Evolutionary conservation across 2,797 vertebrate genomes (phyloP), one percentile per base, ranked within the genome.

Genomic region (Catamblyrhynchus diadema): DNA sequence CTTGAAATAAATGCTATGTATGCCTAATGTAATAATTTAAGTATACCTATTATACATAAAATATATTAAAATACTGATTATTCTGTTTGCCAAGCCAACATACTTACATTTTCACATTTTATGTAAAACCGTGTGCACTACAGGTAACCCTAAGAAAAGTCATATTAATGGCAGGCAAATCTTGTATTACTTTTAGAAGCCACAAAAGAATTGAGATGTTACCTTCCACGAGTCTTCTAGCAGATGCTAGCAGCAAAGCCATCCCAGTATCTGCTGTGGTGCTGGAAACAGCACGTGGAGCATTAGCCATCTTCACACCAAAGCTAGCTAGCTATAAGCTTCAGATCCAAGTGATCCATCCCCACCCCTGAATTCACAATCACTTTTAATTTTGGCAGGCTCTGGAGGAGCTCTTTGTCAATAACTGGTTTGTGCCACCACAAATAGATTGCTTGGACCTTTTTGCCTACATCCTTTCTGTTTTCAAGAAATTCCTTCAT

Each of bases 191-290:
- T 60, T 92, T 72, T 62, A 59, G 65, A 64, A 89, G 50, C 14
- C 51, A 44, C 24, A 54, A 30, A 73, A 69, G 12, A 91, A 82
- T 9, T 41, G 51, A 69, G 66, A n/a, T 16, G 20, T 95, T 97
- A 98, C 98, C 98, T 96, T 98, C 97, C 20, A 98, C 10, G 5
- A 98, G 75, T 41, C 97, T 98, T 78, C 96, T 97, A 27, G 98
- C 97, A 53, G 98, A 96, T 14, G 97, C 97, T 80, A 98, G 88
- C 88, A 98, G 93, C 65, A 98, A 86, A 33, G 95, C 95, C 97
- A 98, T 98, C 28, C 96, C 98, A 39, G 96, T 56, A 48, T 98
- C 97, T 42, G 98, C 98, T 8, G 97, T 98, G 82, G 95, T 85
- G 61, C 51, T 98, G 80, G 96, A 97, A 41, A 98, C 98, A 12